A percentile compares a stretch with the other conserved stretches of the same genome.
Conservation (phyloP, 2,888 invertebrate species). For the Petrophora chlorosata region DNA sequence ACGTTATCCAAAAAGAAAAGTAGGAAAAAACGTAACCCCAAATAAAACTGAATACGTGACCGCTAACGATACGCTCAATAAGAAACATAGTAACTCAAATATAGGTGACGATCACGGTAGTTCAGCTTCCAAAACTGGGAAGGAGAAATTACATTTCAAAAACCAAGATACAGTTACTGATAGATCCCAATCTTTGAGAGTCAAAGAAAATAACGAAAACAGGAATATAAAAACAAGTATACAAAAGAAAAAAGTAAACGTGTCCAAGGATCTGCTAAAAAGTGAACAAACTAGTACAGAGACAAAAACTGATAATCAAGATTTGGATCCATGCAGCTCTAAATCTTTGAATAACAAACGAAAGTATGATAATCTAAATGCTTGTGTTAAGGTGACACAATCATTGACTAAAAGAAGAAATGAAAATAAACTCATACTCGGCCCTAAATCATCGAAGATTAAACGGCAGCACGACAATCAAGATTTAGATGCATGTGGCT, state of each 20-base stretch:
- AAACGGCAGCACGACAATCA: neutral
- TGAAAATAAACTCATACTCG: neutral
- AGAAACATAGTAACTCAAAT: neutral
- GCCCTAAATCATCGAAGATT: neutral
- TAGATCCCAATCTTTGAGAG: neutral
- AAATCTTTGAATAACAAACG: conserved; percentile 1
- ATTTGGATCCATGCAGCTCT: neutral
- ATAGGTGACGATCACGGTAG: neutral
- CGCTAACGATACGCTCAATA: neutral
- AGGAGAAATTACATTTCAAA: neutral
- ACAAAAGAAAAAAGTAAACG: too few species aligned
- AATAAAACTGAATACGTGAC: neutral
- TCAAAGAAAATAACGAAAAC: too few species aligned
- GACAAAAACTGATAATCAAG: too few species aligned
- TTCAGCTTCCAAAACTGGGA: neutral
- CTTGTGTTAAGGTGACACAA: too few species aligned
- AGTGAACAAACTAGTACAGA: too few species aligned
- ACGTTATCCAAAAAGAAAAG: conserved; percentile 21
- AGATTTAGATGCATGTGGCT: neutral
- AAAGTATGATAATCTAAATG: neutral
- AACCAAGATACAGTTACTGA: neutral
- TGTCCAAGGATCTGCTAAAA: too few species aligned
- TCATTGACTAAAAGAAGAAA: neutral
- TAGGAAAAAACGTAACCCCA: neutral
- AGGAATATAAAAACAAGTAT: too few species aligned